These are phyloP conservation scores for Periophthalmus magnuspinnatus DNA, from an alignment of 2,797 vertebrate genomes.

Conservation along the genomic window DNA sequence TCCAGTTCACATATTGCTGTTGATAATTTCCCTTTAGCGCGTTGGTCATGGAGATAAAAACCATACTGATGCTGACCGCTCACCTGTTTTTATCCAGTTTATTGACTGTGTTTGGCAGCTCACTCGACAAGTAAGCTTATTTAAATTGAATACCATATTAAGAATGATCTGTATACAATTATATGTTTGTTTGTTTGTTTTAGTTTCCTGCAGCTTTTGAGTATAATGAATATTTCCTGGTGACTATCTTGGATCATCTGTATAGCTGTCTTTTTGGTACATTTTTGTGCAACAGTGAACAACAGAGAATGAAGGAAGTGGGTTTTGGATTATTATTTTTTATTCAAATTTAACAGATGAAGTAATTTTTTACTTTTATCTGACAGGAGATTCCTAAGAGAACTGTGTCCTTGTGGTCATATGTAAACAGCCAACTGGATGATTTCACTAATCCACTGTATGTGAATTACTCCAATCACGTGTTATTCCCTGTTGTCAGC, in stretches of 20 bases:
- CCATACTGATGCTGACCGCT: constrained; percentile 92
- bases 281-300: constrained; percentile 95
- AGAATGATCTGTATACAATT: neutral
- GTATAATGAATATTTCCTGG: constrained; percentile 94
- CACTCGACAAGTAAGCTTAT: constrained; percentile 87
- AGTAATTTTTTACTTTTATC: constrained; percentile 13
- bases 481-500: constrained; percentile 94
- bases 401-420: constrained; percentile 95
- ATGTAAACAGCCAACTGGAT: constrained; percentile 93
- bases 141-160: neutral
- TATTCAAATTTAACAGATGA: neutral
- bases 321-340: constrained; percentile 16
- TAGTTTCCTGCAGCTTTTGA: constrained; percentile 98
- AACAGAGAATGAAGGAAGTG: constrained; percentile 92
- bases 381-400: constrained; percentile 87
- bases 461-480: constrained; percentile 91
- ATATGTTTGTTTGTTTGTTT: constrained; percentile 19
- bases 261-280: constrained; percentile 98
- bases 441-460: constrained; percentile 95
- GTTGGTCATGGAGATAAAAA: constrained; percentile 96
- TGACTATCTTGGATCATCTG: constrained; percentile 94
- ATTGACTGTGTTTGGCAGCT: constrained; percentile 98
- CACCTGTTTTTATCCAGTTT: constrained; percentile 96
- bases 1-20: constrained; percentile 1
- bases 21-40: constrained; percentile 75